Conservation (phyloP, 2,888 invertebrate genomes). For the Anaspis maculata region DNA sequence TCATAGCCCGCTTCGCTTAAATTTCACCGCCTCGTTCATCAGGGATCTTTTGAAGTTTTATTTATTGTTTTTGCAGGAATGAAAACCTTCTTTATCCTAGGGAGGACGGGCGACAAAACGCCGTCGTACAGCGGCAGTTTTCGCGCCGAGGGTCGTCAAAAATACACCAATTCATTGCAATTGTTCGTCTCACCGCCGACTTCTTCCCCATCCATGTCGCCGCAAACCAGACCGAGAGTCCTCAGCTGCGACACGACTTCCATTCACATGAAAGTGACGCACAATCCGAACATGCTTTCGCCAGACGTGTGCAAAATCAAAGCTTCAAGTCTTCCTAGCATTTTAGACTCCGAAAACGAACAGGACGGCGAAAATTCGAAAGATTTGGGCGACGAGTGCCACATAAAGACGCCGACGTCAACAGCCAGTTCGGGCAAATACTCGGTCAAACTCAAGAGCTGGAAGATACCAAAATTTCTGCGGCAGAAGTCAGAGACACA, state of each 20-base stretch:
- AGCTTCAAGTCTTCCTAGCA: slow-evolving; percentile 76
- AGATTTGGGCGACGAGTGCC: slow-evolving; percentile 42
- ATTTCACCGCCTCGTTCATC: too few species aligned
- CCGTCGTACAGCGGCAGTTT: slow-evolving; percentile 38
- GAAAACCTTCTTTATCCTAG: slow-evolving; percentile 80
- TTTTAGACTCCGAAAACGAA: slow-evolving; percentile 68
- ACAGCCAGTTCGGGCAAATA: slow-evolving; percentile 52
- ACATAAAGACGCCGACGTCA: slow-evolving; percentile 60
- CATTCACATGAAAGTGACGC: slow-evolving; percentile 24
- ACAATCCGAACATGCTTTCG: slow-evolving; percentile 49
- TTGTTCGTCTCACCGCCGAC: slow-evolving; percentile 54
- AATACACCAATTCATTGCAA: slow-evolving; percentile 44
- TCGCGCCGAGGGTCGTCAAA: slow-evolving; percentile 34
- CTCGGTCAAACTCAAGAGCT: slow-evolving; percentile 51
- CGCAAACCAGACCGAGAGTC: slow-evolving; percentile 36
- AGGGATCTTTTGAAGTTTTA: background rate
- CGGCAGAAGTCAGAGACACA: too few species aligned
- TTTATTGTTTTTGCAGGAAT: slow-evolving; percentile 52
- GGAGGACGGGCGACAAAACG: slow-evolving; percentile 53
- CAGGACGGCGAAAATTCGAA: slow-evolving; percentile 46
- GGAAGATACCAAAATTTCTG: slow-evolving; percentile 63
- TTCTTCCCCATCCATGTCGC: slow-evolving; percentile 36
- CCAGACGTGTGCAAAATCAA: slow-evolving; percentile 55
- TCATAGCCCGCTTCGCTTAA: too few species aligned
- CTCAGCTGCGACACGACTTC: slow-evolving; percentile 37